Base-by-base conservation (phyloP, 2,888 invertebrate species). In the Drosophila antonietae region DNA sequence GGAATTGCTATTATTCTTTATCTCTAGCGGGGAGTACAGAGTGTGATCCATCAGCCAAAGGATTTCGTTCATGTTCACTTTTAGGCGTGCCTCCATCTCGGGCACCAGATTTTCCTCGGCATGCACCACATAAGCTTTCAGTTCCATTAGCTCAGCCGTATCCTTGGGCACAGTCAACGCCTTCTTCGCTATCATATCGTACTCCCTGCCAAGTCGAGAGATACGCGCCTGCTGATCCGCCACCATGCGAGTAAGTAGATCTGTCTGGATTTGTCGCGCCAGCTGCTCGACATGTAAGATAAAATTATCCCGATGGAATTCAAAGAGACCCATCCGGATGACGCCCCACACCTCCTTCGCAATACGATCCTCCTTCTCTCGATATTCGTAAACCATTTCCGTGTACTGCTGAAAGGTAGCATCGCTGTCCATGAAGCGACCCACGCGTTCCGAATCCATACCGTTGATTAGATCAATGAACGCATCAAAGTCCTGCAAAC, bases 1-100 rank as follows among this genome's bases (percentile, higher is more conserved):
- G 0, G 97, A 96, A 80, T 96, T 96, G 79, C 96, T 97, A 91
- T 98, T 98, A 44, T 97, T 96, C 88, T 98, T 97, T 89, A 98
- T 95, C 93, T 98, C 97, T 6, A 97, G 93, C 0, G 97, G 96
- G 0, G 97, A 95, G 81, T 97, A 96, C 8, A 94, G 93, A 0
- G 96, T 95, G 88, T 97, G 96, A 92, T 98, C 97, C 7, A 97
- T 95, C 10, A 98, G 93, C 93, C 98, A 98, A 55, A 96, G 92
- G 57, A 98, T 96, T 87, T 97, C 96, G 64, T 94, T 93, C 94
- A 97, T 91, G 65, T 93, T 93, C 61, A 94, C 93, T 68, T 94
- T 94, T 10, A 98, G 93, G 47, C 96, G 94, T 63, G 96, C 95
- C 91, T 98, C 97, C 95, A 98, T 95, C 75, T 96, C 95, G 0